These are phyloP conservation scores for Aphelenchoides fujianensis DNA, from an alignment of 1,140 invertebrate genomes.

Conservation along the genomic window DNA sequence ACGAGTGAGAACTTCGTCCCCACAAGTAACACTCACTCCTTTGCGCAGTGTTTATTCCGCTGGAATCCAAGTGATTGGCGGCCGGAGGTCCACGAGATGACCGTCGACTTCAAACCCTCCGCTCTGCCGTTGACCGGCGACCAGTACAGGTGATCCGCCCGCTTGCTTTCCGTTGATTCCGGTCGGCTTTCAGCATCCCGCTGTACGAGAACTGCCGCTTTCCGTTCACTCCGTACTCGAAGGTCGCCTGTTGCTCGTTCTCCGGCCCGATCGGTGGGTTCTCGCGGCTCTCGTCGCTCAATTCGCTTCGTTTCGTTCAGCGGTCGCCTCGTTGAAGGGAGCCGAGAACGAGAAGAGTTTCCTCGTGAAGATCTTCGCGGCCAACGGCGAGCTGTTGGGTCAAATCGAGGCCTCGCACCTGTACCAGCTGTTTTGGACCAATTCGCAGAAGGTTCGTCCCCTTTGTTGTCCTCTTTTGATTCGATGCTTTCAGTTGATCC, in stretches of 20 bases:
- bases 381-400: not conserved
- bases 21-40: not conserved
- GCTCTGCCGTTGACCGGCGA: not conserved
- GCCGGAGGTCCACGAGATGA: not conserved
- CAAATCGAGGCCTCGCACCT: constrained; percentile 14
- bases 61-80: too few relatives aligned
- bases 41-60: too few relatives aligned
- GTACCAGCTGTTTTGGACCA: constrained; percentile 14
- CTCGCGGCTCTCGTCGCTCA: not conserved
- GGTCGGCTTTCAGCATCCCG: not conserved
- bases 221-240: constrained; percentile 4
- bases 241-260: constrained; percentile 6
- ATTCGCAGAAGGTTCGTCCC: constrained; percentile 1
- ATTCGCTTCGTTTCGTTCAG: constrained; percentile 6
- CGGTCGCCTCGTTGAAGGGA: not conserved
- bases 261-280: not conserved
- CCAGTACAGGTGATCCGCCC: not conserved
- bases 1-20: not conserved
- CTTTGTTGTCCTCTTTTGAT: not conserved
- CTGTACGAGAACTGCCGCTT: constrained; percentile 9
- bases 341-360: not conserved
- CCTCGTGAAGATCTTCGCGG: not conserved
- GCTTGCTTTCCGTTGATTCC: not conserved
- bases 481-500: constrained; percentile 3
- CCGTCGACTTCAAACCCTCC: not conserved